Percentiles rank a stretch among this genome's conserved stretches.
Evolutionary conservation across 2,888 invertebrate genomes (phyloP).

Genomic region (Macaria notata): DNA sequence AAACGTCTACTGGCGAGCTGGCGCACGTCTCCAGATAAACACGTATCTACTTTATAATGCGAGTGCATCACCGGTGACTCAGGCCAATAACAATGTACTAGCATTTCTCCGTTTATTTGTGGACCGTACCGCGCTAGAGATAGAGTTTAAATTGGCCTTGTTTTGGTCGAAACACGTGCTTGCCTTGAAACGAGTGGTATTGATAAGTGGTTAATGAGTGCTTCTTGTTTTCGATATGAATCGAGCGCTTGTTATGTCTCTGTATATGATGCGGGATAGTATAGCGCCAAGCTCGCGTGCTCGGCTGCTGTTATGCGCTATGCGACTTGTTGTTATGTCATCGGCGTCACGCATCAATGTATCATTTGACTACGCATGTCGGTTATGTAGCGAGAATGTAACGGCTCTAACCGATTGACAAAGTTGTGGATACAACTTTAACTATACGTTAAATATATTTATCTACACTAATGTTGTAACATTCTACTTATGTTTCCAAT

Average conservation of each 20-base stretch:
- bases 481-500: too few relatives aligned
- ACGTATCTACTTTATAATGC: constrained; percentile 42
- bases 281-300: constrained; percentile 1
- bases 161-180: constrained; percentile 47
- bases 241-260: constrained; percentile 24
- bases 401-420: too few relatives aligned
- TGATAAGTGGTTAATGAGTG: constrained; percentile 54
- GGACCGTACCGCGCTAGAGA: constrained; percentile 21
- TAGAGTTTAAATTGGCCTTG: constrained; percentile 21
- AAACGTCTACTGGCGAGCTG: constrained; percentile 30
- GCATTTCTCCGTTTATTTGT: constrained; percentile 17
- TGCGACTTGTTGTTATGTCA: constrained; percentile 13
- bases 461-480: too few relatives aligned
- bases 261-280: constrained; percentile 1
- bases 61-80: constrained; percentile 57
- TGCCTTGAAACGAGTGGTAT: constrained; percentile 52
- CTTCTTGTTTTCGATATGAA: constrained; percentile 41
- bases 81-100: constrained; percentile 54
- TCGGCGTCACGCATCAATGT: constrained; percentile 9
- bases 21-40: constrained; percentile 43
- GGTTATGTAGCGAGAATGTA: background rate
- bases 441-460: too few relatives aligned
- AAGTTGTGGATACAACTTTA: too few relatives aligned
- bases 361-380: constrained; percentile 3
- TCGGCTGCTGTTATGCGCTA: background rate